Evolutionary conservation across 2,888 invertebrate genomes (phyloP).

Genomic region (Barypeithes pellucidus): DNA sequence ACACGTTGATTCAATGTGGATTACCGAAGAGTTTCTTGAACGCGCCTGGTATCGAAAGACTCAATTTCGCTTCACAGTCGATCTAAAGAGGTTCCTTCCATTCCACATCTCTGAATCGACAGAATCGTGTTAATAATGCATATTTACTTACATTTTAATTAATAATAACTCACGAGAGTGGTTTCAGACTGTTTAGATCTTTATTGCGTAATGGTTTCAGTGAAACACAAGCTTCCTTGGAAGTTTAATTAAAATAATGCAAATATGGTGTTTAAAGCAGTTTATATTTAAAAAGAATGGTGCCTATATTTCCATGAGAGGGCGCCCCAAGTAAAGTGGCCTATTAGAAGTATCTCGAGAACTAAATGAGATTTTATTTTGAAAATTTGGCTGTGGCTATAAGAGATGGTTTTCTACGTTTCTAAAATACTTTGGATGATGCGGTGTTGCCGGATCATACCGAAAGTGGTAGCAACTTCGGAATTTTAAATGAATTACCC

Average conservation of each 20-base stretch:
- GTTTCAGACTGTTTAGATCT: slow-evolving; percentile 28
- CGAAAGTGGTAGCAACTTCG: too few species aligned
- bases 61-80: slow-evolving; percentile 15
- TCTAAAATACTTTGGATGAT: too few species aligned
- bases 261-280: neutral
- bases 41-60: slow-evolving; percentile 9
- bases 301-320: too few species aligned
- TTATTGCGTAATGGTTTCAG: slow-evolving; percentile 19
- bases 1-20: neutral
- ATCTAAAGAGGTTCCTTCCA: slow-evolving; percentile 22
- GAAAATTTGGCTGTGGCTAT: too few species aligned
- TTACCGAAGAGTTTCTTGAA: neutral
- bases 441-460: too few species aligned
- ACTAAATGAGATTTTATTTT: too few species aligned
- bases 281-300: too few species aligned
- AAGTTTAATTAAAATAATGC: slow-evolving; percentile 6
- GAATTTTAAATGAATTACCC: too few species aligned
- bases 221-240: slow-evolving; percentile 9
- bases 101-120: slow-evolving; percentile 12
- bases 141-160: slow-evolving; percentile 27
- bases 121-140: slow-evolving; percentile 18
- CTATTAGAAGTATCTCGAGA: too few species aligned
- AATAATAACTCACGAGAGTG: slow-evolving; percentile 23
- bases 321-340: too few species aligned
- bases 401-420: too few species aligned